Percentiles rank a stretch among this genome's conserved stretches.
Conservation (phyloP, 2,888 invertebrate species). For the Lumbricus terrestris region DNA sequence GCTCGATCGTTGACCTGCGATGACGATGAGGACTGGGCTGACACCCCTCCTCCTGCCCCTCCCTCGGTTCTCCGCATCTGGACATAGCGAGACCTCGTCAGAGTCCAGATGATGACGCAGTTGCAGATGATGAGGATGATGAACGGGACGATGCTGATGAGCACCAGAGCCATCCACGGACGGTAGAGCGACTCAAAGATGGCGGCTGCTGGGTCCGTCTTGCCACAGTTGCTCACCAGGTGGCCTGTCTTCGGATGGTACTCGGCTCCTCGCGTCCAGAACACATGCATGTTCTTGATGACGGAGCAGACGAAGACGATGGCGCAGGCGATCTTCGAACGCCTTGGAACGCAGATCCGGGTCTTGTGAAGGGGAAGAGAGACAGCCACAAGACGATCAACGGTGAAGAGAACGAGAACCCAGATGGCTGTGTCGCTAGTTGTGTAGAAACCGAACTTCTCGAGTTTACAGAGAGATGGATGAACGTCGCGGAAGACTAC, state of each 20-base stretch:
- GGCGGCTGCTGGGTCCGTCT: constrained; percentile 25
- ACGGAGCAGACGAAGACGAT: constrained; percentile 37
- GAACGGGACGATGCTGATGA: constrained; percentile 35
- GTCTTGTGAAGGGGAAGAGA: constrained; percentile 47
- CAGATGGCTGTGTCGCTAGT: constrained; percentile 50
- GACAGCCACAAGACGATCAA: constrained; percentile 52
- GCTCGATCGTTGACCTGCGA: not conserved
- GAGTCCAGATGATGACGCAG: constrained; percentile 34
- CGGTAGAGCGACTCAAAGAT: constrained; percentile 37
- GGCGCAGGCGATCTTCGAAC: constrained; percentile 42
- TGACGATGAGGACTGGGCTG: not conserved
- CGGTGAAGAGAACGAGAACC: constrained; percentile 50
- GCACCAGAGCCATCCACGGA: constrained; percentile 39
- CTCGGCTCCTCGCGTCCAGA: constrained; percentile 45
- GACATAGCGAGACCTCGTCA: not conserved
- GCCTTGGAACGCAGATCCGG: constrained; percentile 43
- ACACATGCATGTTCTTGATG: constrained; percentile 48
- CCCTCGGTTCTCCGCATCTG: constrained; percentile 23
- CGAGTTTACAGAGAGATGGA: constrained; percentile 44
- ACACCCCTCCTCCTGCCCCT: no score
- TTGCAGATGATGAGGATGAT: constrained; percentile 38
- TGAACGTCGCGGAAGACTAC: constrained; percentile 30
- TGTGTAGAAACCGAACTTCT: constrained; percentile 50
- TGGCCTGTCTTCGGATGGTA: constrained; percentile 28
- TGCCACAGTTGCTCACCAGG: constrained; percentile 30